A percentile compares a stretch with the other conserved stretches of the same genome.
Conservation (phyloP, 2,888 invertebrate genomes). For the Euproctis similis region DNA sequence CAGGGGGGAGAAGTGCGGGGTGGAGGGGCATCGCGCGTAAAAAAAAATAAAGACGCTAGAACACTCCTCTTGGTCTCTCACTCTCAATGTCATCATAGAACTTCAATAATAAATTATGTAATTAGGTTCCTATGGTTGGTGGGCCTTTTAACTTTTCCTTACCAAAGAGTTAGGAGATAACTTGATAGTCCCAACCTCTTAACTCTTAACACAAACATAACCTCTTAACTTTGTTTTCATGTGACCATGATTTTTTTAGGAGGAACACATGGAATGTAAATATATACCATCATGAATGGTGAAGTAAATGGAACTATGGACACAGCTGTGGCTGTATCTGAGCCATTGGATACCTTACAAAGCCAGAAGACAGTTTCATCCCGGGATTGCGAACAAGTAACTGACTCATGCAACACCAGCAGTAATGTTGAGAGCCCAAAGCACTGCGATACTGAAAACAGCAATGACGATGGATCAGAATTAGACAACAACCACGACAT, state of each 20-base stretch:
- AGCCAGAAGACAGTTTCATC: constrained; percentile 18
- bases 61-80: constrained; percentile 38
- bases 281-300: constrained; percentile 52
- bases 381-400: constrained; percentile 20
- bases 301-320: constrained; percentile 57
- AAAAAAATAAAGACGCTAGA: constrained; percentile 58
- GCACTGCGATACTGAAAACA: constrained; percentile 20
- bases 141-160: too few species aligned
- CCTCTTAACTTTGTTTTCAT: constrained; percentile 36
- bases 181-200: constrained; percentile 7
- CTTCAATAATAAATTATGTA: too few species aligned
- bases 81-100: constrained; percentile 21
- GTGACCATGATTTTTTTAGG: constrained; percentile 47
- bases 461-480: constrained; percentile 11
- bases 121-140: too few species aligned
- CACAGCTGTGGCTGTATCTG: constrained; percentile 40
- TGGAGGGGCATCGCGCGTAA: constrained; percentile 41
- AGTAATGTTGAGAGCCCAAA: constrained; percentile 26
- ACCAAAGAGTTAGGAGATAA: too few species aligned
- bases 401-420: constrained; percentile 28
- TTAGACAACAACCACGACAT: constrained; percentile 15
- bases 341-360: constrained; percentile 15
- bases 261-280: constrained; percentile 53
- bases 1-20: constrained; percentile 47
- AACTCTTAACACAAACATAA: constrained; percentile 35